Base-by-base conservation (phyloP, 2,113 vertebrate genomes). In the Beaufortia kweichowensis region DNA sequence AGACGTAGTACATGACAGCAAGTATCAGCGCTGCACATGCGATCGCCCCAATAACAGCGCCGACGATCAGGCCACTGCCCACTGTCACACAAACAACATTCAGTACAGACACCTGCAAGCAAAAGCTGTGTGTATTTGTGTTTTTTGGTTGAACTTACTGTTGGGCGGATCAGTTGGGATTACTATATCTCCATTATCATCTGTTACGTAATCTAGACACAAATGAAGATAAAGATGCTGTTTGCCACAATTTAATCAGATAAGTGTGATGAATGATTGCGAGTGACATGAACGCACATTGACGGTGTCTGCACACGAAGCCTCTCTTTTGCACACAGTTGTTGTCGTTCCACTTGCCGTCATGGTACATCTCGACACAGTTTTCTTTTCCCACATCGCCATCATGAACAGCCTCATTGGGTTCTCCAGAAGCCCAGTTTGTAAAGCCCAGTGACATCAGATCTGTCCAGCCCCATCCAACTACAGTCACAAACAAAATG, bases 321-420 rank as follows among this genome's bases (percentile, higher is more conserved):
- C 90, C 87, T 88, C 87, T 89, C 81, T 89, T 90, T 78, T 89
- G 77, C 68, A 90, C 1, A 56, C 91, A 93, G 87, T 87, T 85
- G 88, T 92, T 91, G 86, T 93, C 91, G 0, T 92, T 93, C 92
- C 92, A 93, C 61, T 3, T 81, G 12, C 91, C 92, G 1, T 93
- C 91, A 0, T 11, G 26, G 66, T 91, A 91, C 91, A 93, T 90
- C 85, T 93, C 91, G 73, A 92, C 91, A 0, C 92, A 93, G 83
- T 89, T 89, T 86, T 93, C 91, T 14, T 75, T 78, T 0, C 33
- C 82, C 15, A 82, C 57, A 0, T 88, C 86, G 0, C 53, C 53
- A 26, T 71, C 68, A 14, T 92, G 91, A 19, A 88, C 75, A 1
- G 83, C 84, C 1, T 15, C 33, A 2, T 91, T 92, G 15, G 92